Percentiles rank a stretch among this genome's conserved stretches.
Conservation (phyloP, 64 coral and sea anemone species). For the Acropora yongei region DNA sequence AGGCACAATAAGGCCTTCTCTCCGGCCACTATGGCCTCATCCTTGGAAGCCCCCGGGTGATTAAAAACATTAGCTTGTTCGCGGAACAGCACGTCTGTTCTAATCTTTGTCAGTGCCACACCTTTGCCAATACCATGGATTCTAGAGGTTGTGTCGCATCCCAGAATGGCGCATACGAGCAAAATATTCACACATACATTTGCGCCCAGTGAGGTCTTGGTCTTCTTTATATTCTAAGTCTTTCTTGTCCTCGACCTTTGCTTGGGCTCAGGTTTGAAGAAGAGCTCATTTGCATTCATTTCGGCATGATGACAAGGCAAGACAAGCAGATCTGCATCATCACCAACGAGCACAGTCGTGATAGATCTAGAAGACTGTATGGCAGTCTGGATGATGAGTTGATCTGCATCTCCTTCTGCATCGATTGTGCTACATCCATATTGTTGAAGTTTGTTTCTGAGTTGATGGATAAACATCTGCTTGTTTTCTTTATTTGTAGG, state of each 20-base stretch:
- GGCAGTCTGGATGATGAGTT: constrained; percentile 46
- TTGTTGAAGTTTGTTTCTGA: constrained; percentile 38
- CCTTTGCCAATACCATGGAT: constrained; percentile 35
- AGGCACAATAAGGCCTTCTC: constrained; percentile 43
- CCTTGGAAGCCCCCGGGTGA: neutral
- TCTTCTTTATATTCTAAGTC: constrained; percentile 15
- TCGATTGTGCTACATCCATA: constrained; percentile 42
- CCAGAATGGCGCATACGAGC: constrained; percentile 23
- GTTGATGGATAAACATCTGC: constrained; percentile 37
- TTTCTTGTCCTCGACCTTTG: constrained; percentile 12
- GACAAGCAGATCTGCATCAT: constrained; percentile 41
- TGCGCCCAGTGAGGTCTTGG: neutral
- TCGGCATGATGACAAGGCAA: constrained; percentile 39
- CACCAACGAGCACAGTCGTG: constrained; percentile 25
- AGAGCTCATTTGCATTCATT: constrained; percentile 32
- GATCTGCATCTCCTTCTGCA: constrained; percentile 42
- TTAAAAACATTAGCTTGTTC: constrained; percentile 56
- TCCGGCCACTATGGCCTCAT: constrained; percentile 19
- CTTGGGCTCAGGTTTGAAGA: constrained; percentile 49
- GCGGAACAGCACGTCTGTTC: constrained; percentile 17
- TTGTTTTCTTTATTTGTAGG: constrained; percentile 43
- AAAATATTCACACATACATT: constrained; percentile 16
- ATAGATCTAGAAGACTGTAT: constrained; percentile 16
- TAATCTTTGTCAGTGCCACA: constrained; percentile 34
- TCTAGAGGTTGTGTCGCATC: constrained; percentile 55